Evolutionary conservation across 53 echinoderm and acorn worm genomes (phyloP).

Genomic region (Paracentrotus lividus): DNA sequence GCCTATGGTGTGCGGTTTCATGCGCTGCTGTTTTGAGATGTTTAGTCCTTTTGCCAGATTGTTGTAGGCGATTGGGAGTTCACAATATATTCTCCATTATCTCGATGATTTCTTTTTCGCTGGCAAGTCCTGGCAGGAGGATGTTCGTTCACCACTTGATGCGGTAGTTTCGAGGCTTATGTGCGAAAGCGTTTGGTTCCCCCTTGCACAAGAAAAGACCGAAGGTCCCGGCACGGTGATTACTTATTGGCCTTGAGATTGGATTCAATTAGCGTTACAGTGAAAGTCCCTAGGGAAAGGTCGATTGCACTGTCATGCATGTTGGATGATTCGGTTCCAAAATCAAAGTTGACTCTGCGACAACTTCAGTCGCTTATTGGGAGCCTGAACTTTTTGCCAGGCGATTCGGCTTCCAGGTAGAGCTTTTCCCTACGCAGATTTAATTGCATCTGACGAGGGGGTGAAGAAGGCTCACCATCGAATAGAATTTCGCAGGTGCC

Average conservation of each 20-base stretch:
- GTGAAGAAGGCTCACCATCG: constrained; percentile 1
- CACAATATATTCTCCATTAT: constrained; percentile 68
- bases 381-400: constrained; percentile 67
- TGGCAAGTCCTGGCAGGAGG: not conserved
- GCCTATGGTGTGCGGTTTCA: not conserved
- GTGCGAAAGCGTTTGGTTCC: constrained; percentile 69
- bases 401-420: constrained; percentile 63
- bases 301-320: not conserved
- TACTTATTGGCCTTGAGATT: constrained; percentile 65
- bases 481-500: constrained; percentile 39
- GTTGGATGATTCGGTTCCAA: not conserved
- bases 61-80: not conserved
- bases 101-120: constrained; percentile 74
- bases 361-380: constrained; percentile 72
- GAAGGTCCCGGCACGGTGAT: constrained; percentile 58
- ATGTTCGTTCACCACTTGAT: constrained; percentile 8
- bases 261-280: constrained; percentile 1
- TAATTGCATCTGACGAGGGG: constrained; percentile 64
- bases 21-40: not conserved
- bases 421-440: constrained; percentile 55
- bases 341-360: constrained; percentile 60
- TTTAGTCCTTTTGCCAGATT: not conserved
- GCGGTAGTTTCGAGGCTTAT: constrained; percentile 1
- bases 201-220: constrained; percentile 71
- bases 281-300: constrained; percentile 67